phyloP scores from a whole-genome alignment of 2,888 invertebrate genomes.

The Dexiosoma caninum region DNA sequence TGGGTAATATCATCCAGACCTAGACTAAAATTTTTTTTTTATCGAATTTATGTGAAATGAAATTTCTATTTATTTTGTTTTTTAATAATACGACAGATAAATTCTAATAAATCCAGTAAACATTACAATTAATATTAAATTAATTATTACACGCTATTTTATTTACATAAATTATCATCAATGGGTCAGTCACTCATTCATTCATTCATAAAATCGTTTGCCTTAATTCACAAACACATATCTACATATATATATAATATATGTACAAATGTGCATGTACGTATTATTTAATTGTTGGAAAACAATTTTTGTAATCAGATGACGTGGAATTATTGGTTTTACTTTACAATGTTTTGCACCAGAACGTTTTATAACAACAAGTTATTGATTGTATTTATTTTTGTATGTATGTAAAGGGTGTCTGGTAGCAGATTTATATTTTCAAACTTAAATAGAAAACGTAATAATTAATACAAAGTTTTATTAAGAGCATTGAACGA shows the following conservation, averaged over 20 bases:
- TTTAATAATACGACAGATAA: conserved; percentile 16
- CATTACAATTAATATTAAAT: conserved; percentile 2
- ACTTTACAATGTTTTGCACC: not conserved
- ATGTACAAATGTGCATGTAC: no score
- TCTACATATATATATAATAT: no score
- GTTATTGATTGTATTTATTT: no score
- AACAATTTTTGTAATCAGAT: not conserved
- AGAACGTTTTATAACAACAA: not conserved
- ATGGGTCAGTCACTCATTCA: not conserved
- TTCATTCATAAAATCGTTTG: conserved; percentile 11
- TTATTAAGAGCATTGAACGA: no score
- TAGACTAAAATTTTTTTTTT: not conserved
- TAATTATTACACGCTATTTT: conserved; percentile 2
- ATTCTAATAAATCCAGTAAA: conserved; percentile 4
- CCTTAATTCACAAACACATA: conserved; percentile 1
- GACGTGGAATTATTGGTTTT: conserved; percentile 3
- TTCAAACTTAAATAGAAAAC: no score
- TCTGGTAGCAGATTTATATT: no score
- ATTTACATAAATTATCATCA: conserved; percentile 35
- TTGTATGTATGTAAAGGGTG: no score
- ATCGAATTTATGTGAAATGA: not conserved
- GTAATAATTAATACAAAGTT: no score
- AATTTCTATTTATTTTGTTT: not conserved
- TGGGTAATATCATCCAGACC: not conserved
- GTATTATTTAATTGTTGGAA: conserved; percentile 8